Evolutionary conservation across 2,113 vertebrate genomes (phyloP), one percentile per base, ranked within the genome.

Genomic region (Chaetura pelagica): DNA sequence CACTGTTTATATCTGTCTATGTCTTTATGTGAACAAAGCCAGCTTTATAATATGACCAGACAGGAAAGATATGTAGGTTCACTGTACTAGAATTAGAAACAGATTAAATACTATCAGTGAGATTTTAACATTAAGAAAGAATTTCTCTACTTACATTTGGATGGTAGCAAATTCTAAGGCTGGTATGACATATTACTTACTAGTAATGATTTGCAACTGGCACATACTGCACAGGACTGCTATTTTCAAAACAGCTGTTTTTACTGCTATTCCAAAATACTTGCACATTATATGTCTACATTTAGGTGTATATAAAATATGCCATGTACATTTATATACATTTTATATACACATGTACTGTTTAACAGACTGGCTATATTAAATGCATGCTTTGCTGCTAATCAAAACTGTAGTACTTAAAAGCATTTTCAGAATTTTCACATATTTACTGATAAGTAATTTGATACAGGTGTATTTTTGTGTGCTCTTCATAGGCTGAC

Each of bases 161-260:
- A 74, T 95, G 87, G 54, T 87, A 78, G 62, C 52, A 92, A 83
- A 93, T 96, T 96, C 81, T 94, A 80, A 64, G 82, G 14, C 24
- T 87, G 52, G 44, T 79, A 49, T 95, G 91, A 66, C 40, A 32
- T 44, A 21, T 73, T 91, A 82, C 77, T 91, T 91, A 82, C 79
- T 91, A 93, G 92, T 90, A 87, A 91, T 95, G 97, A 95, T 97
- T 98, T 97, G 62, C 73, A 94, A 91, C 62, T 76, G 90, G 62
- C 38, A 84, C 77, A 90, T 62, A 94, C 86, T 90, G 88, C 75
- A 93, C 38, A 88, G 78, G 29, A 66, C 27, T 94, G 38, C 92
- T 84, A 62, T 59, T 84, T 86, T 76, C 64, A 88, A 79, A 68
- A 44, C 55, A 93, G n/a, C 32, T 89, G 64, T 3, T 83, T 95